Percentiles rank a stretch among this genome's conserved stretches.
phyloP scores from a whole-genome alignment of 2,113 vertebrate species.

The Pongo pygmaeus region DNA sequence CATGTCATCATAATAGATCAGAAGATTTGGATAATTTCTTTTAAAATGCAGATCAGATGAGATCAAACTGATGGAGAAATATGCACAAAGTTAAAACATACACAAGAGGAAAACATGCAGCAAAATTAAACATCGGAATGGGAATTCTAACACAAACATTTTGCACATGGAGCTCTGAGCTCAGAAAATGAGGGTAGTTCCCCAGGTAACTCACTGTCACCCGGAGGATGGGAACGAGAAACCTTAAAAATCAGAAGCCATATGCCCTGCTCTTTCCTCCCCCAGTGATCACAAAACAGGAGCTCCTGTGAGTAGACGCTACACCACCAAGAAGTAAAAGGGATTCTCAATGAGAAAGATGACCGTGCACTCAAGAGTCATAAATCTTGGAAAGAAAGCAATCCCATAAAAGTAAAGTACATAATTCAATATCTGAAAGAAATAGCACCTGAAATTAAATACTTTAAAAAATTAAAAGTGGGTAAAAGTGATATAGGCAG shows the following conservation, averaged over 20 bases:
- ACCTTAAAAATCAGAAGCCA: neutral
- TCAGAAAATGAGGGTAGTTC: neutral
- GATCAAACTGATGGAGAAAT: neutral
- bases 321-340: neutral
- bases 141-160: neutral
- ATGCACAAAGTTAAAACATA: neutral
- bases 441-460: neutral
- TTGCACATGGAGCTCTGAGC: neutral
- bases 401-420: neutral
- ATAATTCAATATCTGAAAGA: neutral
- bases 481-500: neutral
- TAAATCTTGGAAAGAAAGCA: neutral
- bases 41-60: neutral
- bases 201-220: neutral
- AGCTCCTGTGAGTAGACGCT: neutral
- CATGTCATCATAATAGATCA: neutral
- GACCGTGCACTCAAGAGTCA: neutral
- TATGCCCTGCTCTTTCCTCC: neutral
- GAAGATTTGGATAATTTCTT: neutral
- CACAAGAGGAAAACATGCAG: neutral
- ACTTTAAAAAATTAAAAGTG: neutral
- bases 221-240: neutral
- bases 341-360: neutral
- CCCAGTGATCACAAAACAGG: neutral
- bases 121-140: neutral